A percentile compares a stretch with the other conserved stretches of the same genome.
Evolutionary conservation across 35 echinoderm and acorn worm species (phyloP).

Genomic region (Strongylocentrotus purpuratus): DNA sequence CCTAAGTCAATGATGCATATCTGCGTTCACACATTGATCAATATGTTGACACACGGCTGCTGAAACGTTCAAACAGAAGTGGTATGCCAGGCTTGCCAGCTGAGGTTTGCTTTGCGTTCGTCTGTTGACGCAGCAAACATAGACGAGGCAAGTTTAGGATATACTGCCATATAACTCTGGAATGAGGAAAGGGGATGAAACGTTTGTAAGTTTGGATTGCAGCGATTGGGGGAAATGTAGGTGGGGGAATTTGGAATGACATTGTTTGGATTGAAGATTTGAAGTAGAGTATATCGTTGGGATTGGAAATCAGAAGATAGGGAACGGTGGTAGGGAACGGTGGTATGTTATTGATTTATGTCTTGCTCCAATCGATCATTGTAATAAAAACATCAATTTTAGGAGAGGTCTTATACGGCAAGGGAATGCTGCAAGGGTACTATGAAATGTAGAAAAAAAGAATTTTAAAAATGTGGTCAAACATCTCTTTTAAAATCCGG

Average conservation of each 20-base stretch:
- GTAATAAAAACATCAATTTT: neutral
- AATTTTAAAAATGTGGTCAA: neutral
- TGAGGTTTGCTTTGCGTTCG: neutral
- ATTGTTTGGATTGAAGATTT: neutral
- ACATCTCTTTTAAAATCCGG: neutral
- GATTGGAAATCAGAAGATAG: neutral
- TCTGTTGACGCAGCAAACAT: neutral
- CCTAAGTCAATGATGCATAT: neutral
- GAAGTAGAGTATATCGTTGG: neutral
- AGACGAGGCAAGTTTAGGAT: neutral
- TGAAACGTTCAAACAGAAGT: conserved; percentile 4
- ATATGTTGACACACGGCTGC: neutral
- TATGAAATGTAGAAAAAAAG: neutral
- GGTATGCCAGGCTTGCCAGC: neutral
- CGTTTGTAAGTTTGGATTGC: neutral
- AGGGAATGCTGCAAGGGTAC: neutral
- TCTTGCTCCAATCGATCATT: neutral
- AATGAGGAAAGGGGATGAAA: neutral
- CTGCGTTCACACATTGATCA: conserved; percentile 1
- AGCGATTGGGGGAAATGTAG: neutral
- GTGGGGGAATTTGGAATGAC: neutral
- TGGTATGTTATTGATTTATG: neutral
- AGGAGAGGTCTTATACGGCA: neutral
- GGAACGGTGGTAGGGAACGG: neutral
- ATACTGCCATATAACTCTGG: neutral